Evolutionary conservation across 2,797 vertebrate species (phyloP), one percentile per base, ranked within the genome.

Genomic region (Melanogrammus aeglefinus): DNA sequence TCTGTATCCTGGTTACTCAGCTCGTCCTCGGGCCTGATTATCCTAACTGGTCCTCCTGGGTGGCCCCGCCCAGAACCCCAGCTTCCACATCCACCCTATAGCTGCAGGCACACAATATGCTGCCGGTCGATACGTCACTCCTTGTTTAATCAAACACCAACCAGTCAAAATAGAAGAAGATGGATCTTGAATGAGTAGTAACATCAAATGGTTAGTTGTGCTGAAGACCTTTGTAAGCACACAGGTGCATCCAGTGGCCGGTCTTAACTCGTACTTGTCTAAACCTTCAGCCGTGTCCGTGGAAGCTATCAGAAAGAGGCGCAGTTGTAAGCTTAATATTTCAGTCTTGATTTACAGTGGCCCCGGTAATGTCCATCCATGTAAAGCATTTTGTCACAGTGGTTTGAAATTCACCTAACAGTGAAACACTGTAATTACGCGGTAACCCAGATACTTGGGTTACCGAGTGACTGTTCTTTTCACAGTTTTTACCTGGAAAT

Each of bases 1-100:
- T 88, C 86, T 82, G 91, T 90, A 91, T 93, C 91, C 92, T 93
- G 94, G 90, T 92, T 90, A 92, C 91, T 83, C 80, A 27, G 47
- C 38, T 29, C 35, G 72, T 0, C 35, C 75, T 84, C 47, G 57
- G 85, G 86, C 76, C 0, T 69, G 78, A 85, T 89, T 81, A 81
- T 87, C 89, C 87, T 75, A 73, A 89, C 91, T 90, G 90, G 85
- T 90, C 86, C 85, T 87, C 81, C 81, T 80, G 81, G 81, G 79
- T 75, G 80, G 79, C 79, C 85, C 57, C 87, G 86, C 86, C 89
- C 83, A 82, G 38, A 31, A 73, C 39, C 72, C 39, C 79, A 71
- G 83, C 84, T 82, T 51, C 80, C 79, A 75, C 44, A 82, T 77
- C 76, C 6, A 16, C 3, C 1, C 63, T 63, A 82, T 63, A 82